Evolutionary conservation across 2,113 vertebrate genomes (phyloP).

Genomic region (Etia nguti): DNA sequence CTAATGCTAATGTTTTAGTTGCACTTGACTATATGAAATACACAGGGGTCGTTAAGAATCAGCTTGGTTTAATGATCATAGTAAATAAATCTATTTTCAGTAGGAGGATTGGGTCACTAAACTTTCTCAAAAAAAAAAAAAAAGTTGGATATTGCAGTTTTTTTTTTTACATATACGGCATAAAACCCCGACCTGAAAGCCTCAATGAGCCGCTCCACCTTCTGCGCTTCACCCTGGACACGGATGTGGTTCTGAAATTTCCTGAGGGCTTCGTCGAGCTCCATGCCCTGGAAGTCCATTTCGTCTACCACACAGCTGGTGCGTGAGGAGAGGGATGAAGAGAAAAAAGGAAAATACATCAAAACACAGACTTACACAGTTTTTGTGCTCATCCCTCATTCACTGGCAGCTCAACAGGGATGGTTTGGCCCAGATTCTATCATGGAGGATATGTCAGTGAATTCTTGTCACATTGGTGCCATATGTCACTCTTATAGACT

Average conservation of each 20-base stretch:
- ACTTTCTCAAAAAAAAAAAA: not conserved
- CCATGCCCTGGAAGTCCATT: slow-evolving; percentile 96
- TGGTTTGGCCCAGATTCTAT: not conserved
- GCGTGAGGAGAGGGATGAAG: not conserved
- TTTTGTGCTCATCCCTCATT: not conserved
- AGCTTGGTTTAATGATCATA: not conserved
- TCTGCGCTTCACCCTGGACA: slow-evolving; percentile 96
- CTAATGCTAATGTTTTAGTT: not conserved
- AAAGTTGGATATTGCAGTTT: not conserved
- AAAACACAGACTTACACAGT: not conserved
- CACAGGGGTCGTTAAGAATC: not conserved
- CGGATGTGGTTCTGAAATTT: slow-evolving; percentile 98
- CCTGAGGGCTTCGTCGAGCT: slow-evolving; percentile 95
- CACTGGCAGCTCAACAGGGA: not conserved
- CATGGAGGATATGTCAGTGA: not conserved
- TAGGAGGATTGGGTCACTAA: not conserved
- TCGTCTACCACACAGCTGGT: slow-evolving; percentile 95
- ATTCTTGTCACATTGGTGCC: not conserved
- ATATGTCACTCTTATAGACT: not conserved
- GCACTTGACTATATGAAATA: not conserved
- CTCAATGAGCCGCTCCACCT: slow-evolving; percentile 95
- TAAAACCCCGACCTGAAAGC: slow-evolving; percentile 83
- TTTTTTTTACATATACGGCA: not conserved
- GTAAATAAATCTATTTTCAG: not conserved
- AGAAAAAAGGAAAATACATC: not conserved